phyloP scores from a whole-genome alignment of 2,797 vertebrate genomes.

The Anomalospiza imberbis region DNA sequence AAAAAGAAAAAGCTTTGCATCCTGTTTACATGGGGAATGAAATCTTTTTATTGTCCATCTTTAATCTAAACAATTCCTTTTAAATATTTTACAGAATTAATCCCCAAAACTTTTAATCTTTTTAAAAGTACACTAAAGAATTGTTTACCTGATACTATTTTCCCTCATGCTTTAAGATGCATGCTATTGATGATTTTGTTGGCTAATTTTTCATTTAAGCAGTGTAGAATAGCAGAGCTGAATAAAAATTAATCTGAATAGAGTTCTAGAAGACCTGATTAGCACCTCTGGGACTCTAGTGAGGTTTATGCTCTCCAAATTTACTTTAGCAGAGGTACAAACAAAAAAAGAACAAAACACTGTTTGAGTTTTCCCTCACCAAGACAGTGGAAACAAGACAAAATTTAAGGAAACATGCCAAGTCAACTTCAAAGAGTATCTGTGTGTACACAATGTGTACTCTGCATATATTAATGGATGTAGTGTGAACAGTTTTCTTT shows the following conservation, averaged over 20 bases:
- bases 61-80: not conserved
- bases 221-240: not conserved
- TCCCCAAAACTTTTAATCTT: not conserved
- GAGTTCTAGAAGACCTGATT: not conserved
- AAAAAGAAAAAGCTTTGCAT: not conserved
- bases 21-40: not conserved
- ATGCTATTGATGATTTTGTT: not conserved
- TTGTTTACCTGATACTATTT: not conserved
- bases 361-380: not conserved
- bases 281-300: not conserved
- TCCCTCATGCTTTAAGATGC: not conserved
- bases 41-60: not conserved
- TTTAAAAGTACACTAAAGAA: not conserved
- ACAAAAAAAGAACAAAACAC: not conserved
- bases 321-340: not conserved
- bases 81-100: not conserved
- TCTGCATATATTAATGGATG: not conserved
- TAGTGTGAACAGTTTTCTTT: not conserved
- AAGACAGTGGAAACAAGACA: not conserved
- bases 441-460: not conserved
- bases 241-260: not conserved
- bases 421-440: not conserved
- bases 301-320: not conserved
- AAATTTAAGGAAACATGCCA: not conserved
- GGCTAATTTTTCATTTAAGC: not conserved